Percentiles rank a stretch among this genome's conserved stretches.
phyloP scores from a whole-genome alignment of 92 coral and sea anemone genomes.

The Porites lobata region DNA sequence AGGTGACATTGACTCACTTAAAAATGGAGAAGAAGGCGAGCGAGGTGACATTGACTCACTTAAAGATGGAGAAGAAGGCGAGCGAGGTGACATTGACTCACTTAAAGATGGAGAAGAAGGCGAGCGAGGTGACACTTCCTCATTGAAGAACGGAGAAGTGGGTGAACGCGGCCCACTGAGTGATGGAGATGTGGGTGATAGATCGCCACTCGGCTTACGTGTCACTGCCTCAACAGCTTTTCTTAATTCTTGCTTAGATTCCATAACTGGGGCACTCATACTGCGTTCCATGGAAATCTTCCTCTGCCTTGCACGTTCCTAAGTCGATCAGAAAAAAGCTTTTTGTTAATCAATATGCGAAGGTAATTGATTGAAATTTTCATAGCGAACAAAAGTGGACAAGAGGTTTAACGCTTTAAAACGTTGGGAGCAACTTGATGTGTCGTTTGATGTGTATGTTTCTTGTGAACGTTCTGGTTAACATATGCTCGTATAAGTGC shows the following conservation, averaged over 20 bases:
- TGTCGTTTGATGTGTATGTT: too few relatives aligned
- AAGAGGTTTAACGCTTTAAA: too few relatives aligned
- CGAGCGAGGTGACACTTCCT: neutral
- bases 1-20: neutral
- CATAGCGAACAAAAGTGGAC: too few relatives aligned
- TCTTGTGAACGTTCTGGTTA: too few relatives aligned
- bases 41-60: neutral
- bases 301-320: slow-evolving; percentile 71
- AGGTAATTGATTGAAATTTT: neutral
- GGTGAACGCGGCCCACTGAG: neutral
- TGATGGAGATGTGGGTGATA: neutral
- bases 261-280: slow-evolving; percentile 63
- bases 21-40: slow-evolving; percentile 2
- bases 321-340: neutral
- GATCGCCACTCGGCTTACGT: neutral
- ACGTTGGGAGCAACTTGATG: too few relatives aligned
- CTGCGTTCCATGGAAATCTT: slow-evolving; percentile 54
- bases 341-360: neutral
- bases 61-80: neutral
- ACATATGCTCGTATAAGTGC: too few relatives aligned
- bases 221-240: slow-evolving; percentile 60
- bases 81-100: neutral
- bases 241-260: slow-evolving; percentile 61
- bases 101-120: neutral
- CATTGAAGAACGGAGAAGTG: neutral